Evolutionary conservation across 2,888 invertebrate species (phyloP).

Genomic region (Philopedon plagiatum): DNA sequence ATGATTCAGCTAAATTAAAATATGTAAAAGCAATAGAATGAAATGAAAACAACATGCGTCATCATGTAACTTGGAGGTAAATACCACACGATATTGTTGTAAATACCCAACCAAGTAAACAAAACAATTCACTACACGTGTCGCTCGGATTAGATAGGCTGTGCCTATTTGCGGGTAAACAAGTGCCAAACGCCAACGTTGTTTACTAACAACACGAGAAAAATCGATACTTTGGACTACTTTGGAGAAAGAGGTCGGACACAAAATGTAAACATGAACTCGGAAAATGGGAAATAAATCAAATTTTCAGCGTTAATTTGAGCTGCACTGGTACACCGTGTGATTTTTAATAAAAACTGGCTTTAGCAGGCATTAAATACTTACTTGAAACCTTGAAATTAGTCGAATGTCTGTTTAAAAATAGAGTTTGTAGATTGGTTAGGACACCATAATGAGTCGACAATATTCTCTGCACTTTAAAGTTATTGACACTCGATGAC

Average conservation of each 20-base stretch:
- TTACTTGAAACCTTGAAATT: conserved; percentile 50
- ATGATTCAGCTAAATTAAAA: conserved; percentile 28
- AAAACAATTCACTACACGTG: conserved; percentile 47
- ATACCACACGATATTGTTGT: neutral
- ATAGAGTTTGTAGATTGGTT: conserved; percentile 47
- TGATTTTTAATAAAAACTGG: conserved; percentile 10
- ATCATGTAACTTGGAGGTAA: conserved; percentile 7
- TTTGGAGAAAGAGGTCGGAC: conserved; percentile 20
- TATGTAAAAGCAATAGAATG: conserved; percentile 19
- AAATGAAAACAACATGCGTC: conserved; percentile 21
- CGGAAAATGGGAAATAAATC: conserved; percentile 2
- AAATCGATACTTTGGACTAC: conserved; percentile 49
- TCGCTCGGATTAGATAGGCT: conserved; percentile 17
- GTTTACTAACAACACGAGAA: conserved; percentile 47
- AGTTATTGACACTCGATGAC: conserved; percentile 32
- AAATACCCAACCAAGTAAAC: conserved; percentile 33
- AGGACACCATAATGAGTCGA: conserved; percentile 51
- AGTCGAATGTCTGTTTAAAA: conserved; percentile 48
- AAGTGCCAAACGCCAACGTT: conserved; percentile 38
- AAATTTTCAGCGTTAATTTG: conserved; percentile 7
- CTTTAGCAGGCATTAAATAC: conserved; percentile 39
- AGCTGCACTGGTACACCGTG: neutral
- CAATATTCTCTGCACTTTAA: conserved; percentile 32
- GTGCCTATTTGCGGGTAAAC: conserved; percentile 12
- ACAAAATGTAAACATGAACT: conserved; percentile 10